These are phyloP conservation scores for Apamea monoglypha DNA, from an alignment of 2,888 invertebrate species.

Conservation along the genomic window DNA sequence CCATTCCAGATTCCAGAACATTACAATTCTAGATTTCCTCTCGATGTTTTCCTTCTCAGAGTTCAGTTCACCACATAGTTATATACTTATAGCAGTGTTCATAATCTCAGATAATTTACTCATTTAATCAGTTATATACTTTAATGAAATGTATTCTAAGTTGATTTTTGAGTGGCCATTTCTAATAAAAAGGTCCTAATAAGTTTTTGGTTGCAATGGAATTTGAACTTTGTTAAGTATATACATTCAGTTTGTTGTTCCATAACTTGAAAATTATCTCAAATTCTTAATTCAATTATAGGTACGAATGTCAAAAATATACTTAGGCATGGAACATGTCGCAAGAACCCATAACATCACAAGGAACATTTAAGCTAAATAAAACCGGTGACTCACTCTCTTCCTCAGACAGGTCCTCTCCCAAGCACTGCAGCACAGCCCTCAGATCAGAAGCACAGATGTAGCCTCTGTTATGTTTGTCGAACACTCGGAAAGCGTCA, in stretches of 20 bases:
- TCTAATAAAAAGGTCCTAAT: not conserved
- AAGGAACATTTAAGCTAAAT: not conserved
- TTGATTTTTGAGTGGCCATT: not conserved
- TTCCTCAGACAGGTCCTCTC: constrained; percentile 96
- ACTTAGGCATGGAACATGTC: not conserved
- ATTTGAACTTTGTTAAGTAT: not conserved
- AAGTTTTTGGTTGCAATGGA: not conserved
- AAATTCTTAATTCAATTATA: no score
- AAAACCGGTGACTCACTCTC: constrained; percentile 92
- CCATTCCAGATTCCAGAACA: not conserved
- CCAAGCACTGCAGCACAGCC: constrained; percentile 96
- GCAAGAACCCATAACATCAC: not conserved
- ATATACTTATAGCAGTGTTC: not conserved
- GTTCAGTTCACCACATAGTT: no score
- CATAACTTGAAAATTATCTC: no score
- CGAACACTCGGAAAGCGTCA: constrained; percentile 97
- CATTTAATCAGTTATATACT: not conserved
- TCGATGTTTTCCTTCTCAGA: not conserved
- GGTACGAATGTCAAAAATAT: no score
- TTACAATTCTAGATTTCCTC: not conserved
- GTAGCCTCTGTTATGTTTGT: constrained; percentile 97
- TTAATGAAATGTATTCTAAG: not conserved
- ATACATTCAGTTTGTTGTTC: no score
- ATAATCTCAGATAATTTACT: not conserved
- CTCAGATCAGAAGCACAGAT: constrained; percentile 97